Evolutionary conservation across 2,888 invertebrate genomes (phyloP).

Genomic region (Tipula lateralis): DNA sequence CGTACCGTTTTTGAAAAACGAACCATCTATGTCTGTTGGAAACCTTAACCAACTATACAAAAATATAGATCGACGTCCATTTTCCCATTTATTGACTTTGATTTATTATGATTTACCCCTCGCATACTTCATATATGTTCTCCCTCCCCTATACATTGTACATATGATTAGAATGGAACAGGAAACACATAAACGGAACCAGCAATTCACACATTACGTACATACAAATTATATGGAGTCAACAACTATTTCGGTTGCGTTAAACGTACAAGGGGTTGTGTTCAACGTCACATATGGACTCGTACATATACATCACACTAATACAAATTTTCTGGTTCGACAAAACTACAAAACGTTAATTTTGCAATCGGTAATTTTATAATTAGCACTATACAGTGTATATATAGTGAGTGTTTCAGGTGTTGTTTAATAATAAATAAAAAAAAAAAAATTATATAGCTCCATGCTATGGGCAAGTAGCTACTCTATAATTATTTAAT

Average conservation of each 20-base stretch:
- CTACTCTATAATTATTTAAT: constrained; percentile 6
- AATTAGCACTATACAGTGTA: background rate
- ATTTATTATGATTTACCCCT: background rate
- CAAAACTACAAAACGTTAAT: constrained; percentile 1
- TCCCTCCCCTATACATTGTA: background rate
- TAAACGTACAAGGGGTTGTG: background rate
- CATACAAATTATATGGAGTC: background rate
- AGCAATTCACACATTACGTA: background rate
- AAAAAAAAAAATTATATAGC: background rate
- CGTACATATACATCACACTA: background rate
- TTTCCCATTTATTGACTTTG: background rate
- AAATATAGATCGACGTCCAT: background rate
- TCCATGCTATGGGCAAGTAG: background rate
- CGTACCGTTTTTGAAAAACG: too few species aligned
- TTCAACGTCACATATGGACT: background rate
- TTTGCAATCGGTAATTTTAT: background rate
- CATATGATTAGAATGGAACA: too few species aligned
- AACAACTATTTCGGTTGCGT: background rate
- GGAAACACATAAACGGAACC: background rate
- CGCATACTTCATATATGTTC: background rate
- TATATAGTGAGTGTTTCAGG: background rate
- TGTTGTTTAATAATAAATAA: background rate
- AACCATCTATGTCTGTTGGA: too few species aligned
- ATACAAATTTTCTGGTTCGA: background rate
- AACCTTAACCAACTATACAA: too few species aligned